Evolutionary conservation across 2,113 vertebrate species (phyloP), one percentile per base, ranked within the genome.

Genomic region (Atrichornis clamosus): DNA sequence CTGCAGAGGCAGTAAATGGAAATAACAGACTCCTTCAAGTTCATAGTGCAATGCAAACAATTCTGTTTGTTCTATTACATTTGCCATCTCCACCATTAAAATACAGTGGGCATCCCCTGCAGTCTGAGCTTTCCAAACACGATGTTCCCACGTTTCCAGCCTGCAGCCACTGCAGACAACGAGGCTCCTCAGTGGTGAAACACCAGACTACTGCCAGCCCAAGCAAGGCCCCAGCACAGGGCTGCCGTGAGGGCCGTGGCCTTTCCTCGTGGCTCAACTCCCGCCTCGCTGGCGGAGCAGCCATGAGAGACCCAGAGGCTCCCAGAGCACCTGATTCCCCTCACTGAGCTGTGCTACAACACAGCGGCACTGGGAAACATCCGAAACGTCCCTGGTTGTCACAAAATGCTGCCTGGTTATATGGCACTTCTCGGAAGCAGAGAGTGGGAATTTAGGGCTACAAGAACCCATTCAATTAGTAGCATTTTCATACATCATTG

Each of bases 291-390:
- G 68, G 10, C 2, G 7, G 8, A 49, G 58, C 2, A 80, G 52
- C 72, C 59, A 18, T 17, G 2, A 3, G 1, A 47, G 19, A 32
- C 32, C 53, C 26, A 12, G 2, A 47, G 49, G 24, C 32, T 17
- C 41, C 28, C 68, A 11, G 2, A 23, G 82, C 30, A 47, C 62
- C 41, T 0, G 0, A 7, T 1, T 32, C 6, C 6, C 50, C 13
- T 73, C 72, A 5, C 53, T 30, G 27, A 55, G 41, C 2, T 30
- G 33, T 10, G 39, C 65, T 30, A 35, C 3, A 78, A 55, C 65
- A 55, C 70, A 52, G 64, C 4, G 4, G 65, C 42, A 50, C 75
- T 33, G 11, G 14, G 42, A 67, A 78, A 30, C 35, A 22, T 6
- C 78, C 72, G 4, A 9, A 47, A 47, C 30, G 30, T 21, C 44